A percentile compares a stretch with the other conserved stretches of the same genome.
These are phyloP conservation scores for Mesoligia furuncula DNA, from an alignment of 2,888 invertebrate species.

Conservation along the genomic window DNA sequence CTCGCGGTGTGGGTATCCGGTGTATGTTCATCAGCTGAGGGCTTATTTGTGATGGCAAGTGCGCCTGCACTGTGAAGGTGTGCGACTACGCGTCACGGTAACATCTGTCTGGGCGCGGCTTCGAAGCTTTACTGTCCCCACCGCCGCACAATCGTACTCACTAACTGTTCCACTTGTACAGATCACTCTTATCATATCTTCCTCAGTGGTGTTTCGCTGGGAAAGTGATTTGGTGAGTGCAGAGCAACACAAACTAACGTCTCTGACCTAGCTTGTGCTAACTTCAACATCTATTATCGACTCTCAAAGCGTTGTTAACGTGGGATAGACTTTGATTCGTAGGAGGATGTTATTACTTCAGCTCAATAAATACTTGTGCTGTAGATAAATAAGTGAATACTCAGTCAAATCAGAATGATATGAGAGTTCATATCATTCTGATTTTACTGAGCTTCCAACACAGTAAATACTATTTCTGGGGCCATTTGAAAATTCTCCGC, in stretches of 20 bases:
- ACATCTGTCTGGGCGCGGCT: slow-evolving; percentile 1
- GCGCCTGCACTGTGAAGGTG: not conserved
- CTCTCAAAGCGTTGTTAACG: not conserved
- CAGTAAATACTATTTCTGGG: not conserved
- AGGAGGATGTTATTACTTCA: not conserved
- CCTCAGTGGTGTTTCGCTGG: not conserved
- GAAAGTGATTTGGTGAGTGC: not conserved
- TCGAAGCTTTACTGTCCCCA: too few relatives aligned
- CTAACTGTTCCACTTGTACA: slow-evolving; percentile 4
- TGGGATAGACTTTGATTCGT: not conserved
- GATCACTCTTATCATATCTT: not conserved
- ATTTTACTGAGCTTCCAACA: not conserved
- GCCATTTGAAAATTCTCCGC: too few relatives aligned
- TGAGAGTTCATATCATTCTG: too few relatives aligned
- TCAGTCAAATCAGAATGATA: too few relatives aligned
- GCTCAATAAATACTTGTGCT: not conserved
- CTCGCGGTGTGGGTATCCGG: not conserved
- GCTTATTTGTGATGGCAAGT: not conserved
- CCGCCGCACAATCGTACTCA: not conserved
- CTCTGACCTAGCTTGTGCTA: not conserved
- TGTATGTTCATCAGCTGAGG: not conserved
- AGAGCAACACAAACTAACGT: not conserved
- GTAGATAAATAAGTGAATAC: not conserved
- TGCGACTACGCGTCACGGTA: not conserved
- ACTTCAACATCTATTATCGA: too few relatives aligned